Evolutionary conservation across 2,113 vertebrate genomes (phyloP).

Genomic region (Dunckerocampus dactyliophorus): DNA sequence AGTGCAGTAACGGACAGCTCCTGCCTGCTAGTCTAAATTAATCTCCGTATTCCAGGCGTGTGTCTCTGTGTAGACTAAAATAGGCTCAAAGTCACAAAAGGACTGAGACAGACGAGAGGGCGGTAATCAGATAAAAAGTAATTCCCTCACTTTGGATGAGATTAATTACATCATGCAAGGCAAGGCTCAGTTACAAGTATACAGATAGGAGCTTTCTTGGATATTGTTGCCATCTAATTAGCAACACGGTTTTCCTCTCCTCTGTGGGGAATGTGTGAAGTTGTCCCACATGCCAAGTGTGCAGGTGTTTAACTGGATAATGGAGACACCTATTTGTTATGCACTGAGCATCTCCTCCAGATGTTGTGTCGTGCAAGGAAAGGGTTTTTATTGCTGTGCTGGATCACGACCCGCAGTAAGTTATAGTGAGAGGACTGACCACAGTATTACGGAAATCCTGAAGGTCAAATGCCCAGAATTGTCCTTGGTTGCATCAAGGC

Average conservation of each 20-base stretch:
- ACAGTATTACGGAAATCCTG: no score
- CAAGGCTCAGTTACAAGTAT: constrained; percentile 27
- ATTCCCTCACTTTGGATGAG: constrained; percentile 35
- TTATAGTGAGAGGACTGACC: background rate
- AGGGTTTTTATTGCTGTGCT: background rate
- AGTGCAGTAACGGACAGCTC: constrained; percentile 3
- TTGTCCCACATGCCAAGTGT: constrained; percentile 8
- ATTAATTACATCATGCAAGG: constrained; percentile 41
- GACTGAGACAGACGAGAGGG: background rate
- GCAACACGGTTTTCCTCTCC: constrained; percentile 28
- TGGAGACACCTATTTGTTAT: constrained; percentile 6
- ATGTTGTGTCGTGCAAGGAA: constrained; percentile 14
- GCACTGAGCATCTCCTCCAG: constrained; percentile 1
- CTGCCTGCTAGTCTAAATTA: constrained; percentile 18
- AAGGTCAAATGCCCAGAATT: no score
- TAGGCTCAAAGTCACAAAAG: background rate
- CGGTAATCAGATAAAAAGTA: constrained; percentile 37
- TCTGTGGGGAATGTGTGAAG: constrained; percentile 30
- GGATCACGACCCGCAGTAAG: background rate
- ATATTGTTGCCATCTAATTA: constrained; percentile 56
- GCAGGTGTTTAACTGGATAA: background rate
- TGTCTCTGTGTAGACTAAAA: background rate
- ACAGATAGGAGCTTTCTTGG: constrained; percentile 25
- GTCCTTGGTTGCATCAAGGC: background rate
- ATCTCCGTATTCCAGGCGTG: constrained; percentile 26